Base-by-base conservation (phyloP, 2,113 vertebrate species). In the Gulo gulo region DNA sequence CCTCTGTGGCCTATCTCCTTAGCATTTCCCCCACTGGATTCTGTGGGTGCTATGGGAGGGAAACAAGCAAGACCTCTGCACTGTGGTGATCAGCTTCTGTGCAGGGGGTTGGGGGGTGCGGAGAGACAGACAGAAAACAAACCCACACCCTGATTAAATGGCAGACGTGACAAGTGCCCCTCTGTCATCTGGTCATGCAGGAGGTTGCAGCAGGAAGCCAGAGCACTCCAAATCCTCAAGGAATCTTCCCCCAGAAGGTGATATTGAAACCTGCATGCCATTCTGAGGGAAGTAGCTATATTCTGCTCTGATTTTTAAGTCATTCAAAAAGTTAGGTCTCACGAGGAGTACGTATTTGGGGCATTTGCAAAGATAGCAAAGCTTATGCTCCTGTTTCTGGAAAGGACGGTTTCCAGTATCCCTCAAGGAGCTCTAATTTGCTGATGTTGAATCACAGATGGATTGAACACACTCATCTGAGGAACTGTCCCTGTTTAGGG, bases 241-340 rank as follows among this genome's bases (percentile, higher is more conserved):
- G 61, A 79, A 26, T 31, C 9, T 61, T 78, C n/a, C 45, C 16
- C 18, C 2, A 67, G 84, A n/a, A 69, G 42, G 36, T 42, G 71
- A 34, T 45, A 23, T 39, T 85, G 67, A 88, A 88, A 84, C 50
- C 74, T 79, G 21, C 1, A 1, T 50, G 29, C 18, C 47, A 42
- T 36, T 55, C 42, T 71, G 24, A 87, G 20, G 36, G 18, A 73
- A 67, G 59, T 31, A 7, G 4, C 11, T 65, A 47, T 21, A 18
- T 50, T 85, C 52, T 29, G 42, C 20, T 85, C 50, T 71, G 82
- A 47, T 83, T 82, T 80, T 96, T 52, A 94, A 95, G 47, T 80
- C 61, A 71, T n/a, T 96, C 80, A 69, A 34, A 71, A 67, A 84
- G 26, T 47, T 86, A 84, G 34, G 10, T 74, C 20, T 7, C 21